These are phyloP conservation scores for Myioborus miniatus DNA, from an alignment of 2,797 vertebrate species.

Conservation along the genomic window DNA sequence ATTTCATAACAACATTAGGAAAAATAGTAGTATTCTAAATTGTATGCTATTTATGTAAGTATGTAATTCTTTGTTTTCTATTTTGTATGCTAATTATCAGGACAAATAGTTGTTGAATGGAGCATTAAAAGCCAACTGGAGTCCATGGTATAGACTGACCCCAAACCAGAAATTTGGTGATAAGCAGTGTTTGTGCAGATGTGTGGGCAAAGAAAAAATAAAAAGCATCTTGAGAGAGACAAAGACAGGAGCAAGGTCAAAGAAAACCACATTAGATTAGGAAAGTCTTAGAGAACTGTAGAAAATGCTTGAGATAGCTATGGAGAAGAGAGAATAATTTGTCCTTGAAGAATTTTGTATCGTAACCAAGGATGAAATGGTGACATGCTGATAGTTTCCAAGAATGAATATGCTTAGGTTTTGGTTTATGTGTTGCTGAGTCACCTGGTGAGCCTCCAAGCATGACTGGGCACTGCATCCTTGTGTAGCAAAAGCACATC, in stretches of 20 bases:
- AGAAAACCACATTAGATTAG: not conserved
- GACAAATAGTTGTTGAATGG: not conserved
- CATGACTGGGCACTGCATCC: fast-evolving
- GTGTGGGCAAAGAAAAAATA: not conserved
- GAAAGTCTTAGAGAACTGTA: not conserved
- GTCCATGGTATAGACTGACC: not conserved
- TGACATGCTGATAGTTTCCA: not conserved
- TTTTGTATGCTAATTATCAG: not conserved
- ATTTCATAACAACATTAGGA: not conserved
- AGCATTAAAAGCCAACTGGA: not conserved
- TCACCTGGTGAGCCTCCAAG: not conserved
- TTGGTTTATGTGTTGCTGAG: not conserved
- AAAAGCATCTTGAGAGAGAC: not conserved
- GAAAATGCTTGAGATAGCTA: not conserved
- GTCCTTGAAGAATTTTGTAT: not conserved
- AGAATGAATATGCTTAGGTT: not conserved
- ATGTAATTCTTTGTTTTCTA: not conserved
- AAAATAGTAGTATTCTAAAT: not conserved
- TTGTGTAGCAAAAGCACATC: not conserved
- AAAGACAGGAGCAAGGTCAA: not conserved
- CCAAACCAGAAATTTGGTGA: not conserved
- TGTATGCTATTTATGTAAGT: not conserved
- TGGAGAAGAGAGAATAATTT: not conserved
- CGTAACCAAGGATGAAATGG: not conserved
- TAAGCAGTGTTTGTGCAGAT: not conserved